Conservation (phyloP, 2,888 invertebrate species). For the Cosmia pyralina region DNA sequence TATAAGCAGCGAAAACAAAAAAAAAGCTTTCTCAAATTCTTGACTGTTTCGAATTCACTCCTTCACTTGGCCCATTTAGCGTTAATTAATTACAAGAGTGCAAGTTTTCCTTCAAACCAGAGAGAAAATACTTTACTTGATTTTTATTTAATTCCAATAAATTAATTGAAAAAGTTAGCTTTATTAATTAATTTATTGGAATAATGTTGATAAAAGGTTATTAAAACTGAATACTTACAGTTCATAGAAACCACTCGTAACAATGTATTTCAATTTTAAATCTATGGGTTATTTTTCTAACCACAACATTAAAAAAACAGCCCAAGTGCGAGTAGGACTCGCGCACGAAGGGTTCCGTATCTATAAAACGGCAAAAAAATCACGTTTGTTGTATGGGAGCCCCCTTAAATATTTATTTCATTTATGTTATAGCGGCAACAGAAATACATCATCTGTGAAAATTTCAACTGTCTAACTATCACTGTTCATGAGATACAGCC, state of each 20-base stretch:
- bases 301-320: neutral
- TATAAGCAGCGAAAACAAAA: no score
- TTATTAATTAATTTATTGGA: constrained; percentile 20
- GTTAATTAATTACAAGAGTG: neutral
- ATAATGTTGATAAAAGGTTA: neutral
- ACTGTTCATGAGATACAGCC: no score
- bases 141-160: no score
- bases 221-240: neutral
- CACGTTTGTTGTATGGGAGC: no score
- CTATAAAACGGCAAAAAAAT: no score
- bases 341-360: no score
- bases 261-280: neutral
- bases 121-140: constrained; percentile 5
- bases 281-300: neutral
- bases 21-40: neutral
- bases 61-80: neutral
- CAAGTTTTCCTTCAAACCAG: neutral
- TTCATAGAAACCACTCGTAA: neutral
- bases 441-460: no score
- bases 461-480: no score
- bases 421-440: no score
- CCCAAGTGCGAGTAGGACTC: no score
- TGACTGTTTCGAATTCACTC: neutral
- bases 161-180: constrained; percentile 7
- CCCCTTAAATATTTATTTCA: no score